Evolutionary conservation across 2,797 vertebrate species (phyloP), one percentile per base, ranked within the genome.

Genomic region (Bradypodion ventrale): DNA sequence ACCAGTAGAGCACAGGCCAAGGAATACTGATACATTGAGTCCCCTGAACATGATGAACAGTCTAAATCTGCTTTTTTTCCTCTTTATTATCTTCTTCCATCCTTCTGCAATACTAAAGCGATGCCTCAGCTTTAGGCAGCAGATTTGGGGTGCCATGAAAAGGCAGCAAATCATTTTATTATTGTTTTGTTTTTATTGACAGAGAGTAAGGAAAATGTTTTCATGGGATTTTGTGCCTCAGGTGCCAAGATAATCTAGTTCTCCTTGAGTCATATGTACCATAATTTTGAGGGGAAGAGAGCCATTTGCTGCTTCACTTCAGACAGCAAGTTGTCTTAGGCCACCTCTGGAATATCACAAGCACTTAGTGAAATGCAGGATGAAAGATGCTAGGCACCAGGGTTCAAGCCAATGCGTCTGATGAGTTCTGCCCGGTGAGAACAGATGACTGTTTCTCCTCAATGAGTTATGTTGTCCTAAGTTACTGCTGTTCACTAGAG

Each of bases 41-140:
- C n/a, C n/a, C n/a, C n/a, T n/a, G n/a, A 66, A 7, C 1, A 40
- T 5, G 37, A 62, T 32, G 62, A 23, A 82, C 40, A 0, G 0
- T 82, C 75, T 10, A 56, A 65, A 80, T 65, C 73, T 84, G 70
- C 69, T 78, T 40, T 73, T 90, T 90, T 12, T 69, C 9, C 9
- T 85, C 1, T 16, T 77, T 86, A 44, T 80, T 46, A 63, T 65
- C 16, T 40, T 25, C 1, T 10, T 44, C 1, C n/a, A n/a, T n/a
- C n/a, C n/a, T n/a, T n/a, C n/a, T n/a, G n/a, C n/a, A n/a, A n/a
- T n/a, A n/a, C n/a, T n/a, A n/a, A n/a, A n/a, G n/a, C n/a, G n/a
- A n/a, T n/a, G n/a, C n/a, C n/a, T n/a, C n/a, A n/a, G n/a, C n/a
- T n/a, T n/a, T n/a, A n/a, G n/a, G n/a, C n/a, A n/a, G n/a, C n/a